Percentiles rank a stretch among this genome's conserved stretches.
These are phyloP conservation scores for Trichonephila clavipes DNA, from an alignment of 1,140 invertebrate species.

Conservation along the genomic window DNA sequence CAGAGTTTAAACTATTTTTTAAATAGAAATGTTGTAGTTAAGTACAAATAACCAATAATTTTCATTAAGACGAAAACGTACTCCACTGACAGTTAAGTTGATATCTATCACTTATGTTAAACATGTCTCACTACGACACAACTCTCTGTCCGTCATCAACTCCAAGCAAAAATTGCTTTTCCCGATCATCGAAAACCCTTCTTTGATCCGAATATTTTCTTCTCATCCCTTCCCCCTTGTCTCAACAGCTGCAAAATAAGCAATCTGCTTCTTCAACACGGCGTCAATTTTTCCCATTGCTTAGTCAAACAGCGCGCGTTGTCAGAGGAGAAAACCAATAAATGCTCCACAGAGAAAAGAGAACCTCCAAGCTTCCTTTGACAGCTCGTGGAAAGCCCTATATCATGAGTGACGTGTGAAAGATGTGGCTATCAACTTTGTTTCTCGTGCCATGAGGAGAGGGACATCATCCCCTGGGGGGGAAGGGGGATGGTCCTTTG, in stretches of 20 bases:
- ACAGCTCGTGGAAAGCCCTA: conserved; percentile 34
- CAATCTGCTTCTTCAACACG: conserved; percentile 8
- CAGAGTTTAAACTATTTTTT: no score
- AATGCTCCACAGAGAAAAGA: background rate
- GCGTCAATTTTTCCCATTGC: conserved; percentile 1
- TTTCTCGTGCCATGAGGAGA: conserved; percentile 32
- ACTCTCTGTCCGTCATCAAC: background rate
- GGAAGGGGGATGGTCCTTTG: conserved; percentile 1
- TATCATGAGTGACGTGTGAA: conserved; percentile 58
- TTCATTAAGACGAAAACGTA: no score
- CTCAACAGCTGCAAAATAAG: conserved; percentile 12
- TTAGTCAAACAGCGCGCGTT: conserved; percentile 1
- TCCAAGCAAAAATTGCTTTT: background rate
- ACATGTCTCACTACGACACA: background rate
- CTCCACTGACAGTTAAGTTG: no score
- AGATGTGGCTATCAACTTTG: conserved; percentile 73
- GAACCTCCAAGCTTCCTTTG: conserved; percentile 26
- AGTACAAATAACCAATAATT: no score
- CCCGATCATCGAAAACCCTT: background rate
- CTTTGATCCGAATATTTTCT: background rate
- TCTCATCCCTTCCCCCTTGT: background rate
- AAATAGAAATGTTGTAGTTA: no score
- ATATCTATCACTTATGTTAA: background rate
- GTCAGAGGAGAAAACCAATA: background rate
- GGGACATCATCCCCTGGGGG: conserved; percentile 17